Percentiles rank a stretch among this genome's conserved stretches.
Conservation (phyloP, 2,797 vertebrate genomes). For the Poecilia velifera region DNA sequence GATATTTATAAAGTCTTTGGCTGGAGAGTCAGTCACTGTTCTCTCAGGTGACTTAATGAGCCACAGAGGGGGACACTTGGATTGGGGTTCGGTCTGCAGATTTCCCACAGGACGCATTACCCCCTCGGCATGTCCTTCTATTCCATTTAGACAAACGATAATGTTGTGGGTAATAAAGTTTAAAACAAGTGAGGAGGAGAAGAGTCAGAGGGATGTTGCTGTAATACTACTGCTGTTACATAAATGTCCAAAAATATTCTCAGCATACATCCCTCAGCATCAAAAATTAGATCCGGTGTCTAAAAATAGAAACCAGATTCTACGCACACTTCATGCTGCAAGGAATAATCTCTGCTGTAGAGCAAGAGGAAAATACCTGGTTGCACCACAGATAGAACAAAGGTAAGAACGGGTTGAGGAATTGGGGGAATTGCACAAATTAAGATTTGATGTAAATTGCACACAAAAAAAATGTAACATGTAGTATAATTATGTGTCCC, state of each 20-base stretch:
- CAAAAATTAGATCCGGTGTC: slow-evolving; percentile 24
- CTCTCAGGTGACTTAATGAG: slow-evolving; percentile 79
- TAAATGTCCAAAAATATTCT: slow-evolving; percentile 31
- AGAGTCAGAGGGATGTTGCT: slow-evolving; percentile 27
- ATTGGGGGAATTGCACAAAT: slow-evolving; percentile 2
- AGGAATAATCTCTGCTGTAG: slow-evolving; percentile 13
- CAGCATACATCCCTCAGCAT: slow-evolving; percentile 21
- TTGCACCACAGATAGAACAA: slow-evolving; percentile 2
- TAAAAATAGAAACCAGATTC: slow-evolving; percentile 44
- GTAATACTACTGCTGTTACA: slow-evolving; percentile 20
- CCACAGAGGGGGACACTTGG: slow-evolving; percentile 55
- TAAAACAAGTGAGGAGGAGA: slow-evolving; percentile 21
- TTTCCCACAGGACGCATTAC: slow-evolving; percentile 71
- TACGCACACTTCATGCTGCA: slow-evolving; percentile 19
- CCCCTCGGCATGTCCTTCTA: slow-evolving; percentile 73
- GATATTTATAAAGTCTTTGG: slow-evolving; percentile 78
- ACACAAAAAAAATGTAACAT: not conserved
- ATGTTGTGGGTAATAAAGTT: slow-evolving; percentile 47
- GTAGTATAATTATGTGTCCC: not conserved
- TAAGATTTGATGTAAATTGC: not conserved
- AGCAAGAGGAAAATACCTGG: slow-evolving; percentile 7
- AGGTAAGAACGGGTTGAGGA: slow-evolving; percentile 8
- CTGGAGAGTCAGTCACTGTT: slow-evolving; percentile 76
- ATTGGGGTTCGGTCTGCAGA: slow-evolving; percentile 47
- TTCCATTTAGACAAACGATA: slow-evolving; percentile 58